Evolutionary conservation across 2,113 vertebrate species (phyloP), one percentile per base, ranked within the genome.

Genomic region (Bubo scandiacus): DNA sequence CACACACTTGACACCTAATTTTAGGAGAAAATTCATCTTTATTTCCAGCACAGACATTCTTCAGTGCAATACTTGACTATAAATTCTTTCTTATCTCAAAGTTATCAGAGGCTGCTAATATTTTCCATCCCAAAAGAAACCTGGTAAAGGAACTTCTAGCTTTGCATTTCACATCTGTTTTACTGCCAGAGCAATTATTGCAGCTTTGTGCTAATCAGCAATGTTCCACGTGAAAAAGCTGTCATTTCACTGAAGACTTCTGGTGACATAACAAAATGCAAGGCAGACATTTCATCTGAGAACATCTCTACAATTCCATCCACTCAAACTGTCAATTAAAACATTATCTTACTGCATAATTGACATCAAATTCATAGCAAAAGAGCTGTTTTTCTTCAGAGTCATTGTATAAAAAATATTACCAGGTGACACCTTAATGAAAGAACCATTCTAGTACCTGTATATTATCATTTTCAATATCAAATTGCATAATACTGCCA

Each of bases 261-360:
- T 63, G 29, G 58, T 84, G 43, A 74, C 72, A 94, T 58, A 73
- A 81, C 42, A 81, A 83, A 92, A 90, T 70, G 34, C 57, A 84
- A 83, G 87, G 66, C 80, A 94, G 32, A 15, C 54, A 63, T 71
- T 92, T 92, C 40, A 20, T 45, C 11, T 9, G 20, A 77, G 58
- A 95, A 80, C 34, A 47, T 49, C 68, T 91, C 58, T 75, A 51
- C 51, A 81, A 59, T 74, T 85, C 32, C 49, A 89, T 86, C 62
- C 54, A 84, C 51, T 79, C 34, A 86, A 86, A 19, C 26, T 91
- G 85, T 89, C 94, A 91, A 75, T 82, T 92, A 82, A 84, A 86
- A 74, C n/a, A 81, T 38, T 70, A 21, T 61, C 90, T 96, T 88
- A 51, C 49, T 79, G 58, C 38, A 36, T 43, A 81, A 87, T 23